Evolutionary conservation across 2,113 vertebrate species (phyloP).

Genomic region (Hippoglossus stenolepis): DNA sequence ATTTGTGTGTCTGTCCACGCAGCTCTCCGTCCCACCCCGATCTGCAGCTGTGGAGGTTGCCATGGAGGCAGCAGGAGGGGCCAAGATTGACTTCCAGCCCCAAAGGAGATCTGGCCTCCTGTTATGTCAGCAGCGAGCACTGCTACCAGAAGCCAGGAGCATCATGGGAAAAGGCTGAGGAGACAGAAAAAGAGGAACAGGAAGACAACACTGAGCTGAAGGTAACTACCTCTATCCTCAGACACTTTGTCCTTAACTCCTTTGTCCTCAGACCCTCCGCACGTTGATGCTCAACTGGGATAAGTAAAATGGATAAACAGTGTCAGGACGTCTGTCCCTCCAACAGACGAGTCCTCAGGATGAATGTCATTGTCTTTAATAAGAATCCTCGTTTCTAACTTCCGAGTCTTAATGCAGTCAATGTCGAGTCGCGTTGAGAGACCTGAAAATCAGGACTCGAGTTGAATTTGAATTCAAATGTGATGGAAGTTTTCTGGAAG

Average conservation of each 20-base stretch:
- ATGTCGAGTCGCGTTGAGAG: no score
- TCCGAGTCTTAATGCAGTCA: no score
- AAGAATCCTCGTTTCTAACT: no score
- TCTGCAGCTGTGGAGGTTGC: slow-evolving; percentile 93
- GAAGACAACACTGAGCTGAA: slow-evolving; percentile 38
- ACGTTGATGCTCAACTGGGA: no score
- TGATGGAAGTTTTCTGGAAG: no score
- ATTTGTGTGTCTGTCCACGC: slow-evolving; percentile 1
- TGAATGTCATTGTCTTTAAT: no score
- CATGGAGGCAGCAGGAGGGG: slow-evolving; percentile 89
- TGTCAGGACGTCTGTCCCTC: no score
- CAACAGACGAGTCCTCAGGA: no score
- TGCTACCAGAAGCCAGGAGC: slow-evolving; percentile 97
- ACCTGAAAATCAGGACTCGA: no score
- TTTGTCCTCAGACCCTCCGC: background rate
- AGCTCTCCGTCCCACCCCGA: slow-evolving; percentile 93
- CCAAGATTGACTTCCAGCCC: slow-evolving; percentile 25
- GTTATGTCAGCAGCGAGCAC: slow-evolving; percentile 97
- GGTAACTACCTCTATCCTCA: slow-evolving; percentile 36
- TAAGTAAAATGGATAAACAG: no score
- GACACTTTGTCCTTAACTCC: background rate
- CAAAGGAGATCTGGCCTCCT: slow-evolving; percentile 68
- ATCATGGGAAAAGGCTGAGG: slow-evolving; percentile 78
- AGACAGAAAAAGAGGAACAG: slow-evolving; percentile 19
- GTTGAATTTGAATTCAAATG: no score